A percentile compares a stretch with the other conserved stretches of the same genome.
These are phyloP conservation scores for Alloplasta piceator DNA, from an alignment of 2,888 invertebrate species.

Conservation along the genomic window DNA sequence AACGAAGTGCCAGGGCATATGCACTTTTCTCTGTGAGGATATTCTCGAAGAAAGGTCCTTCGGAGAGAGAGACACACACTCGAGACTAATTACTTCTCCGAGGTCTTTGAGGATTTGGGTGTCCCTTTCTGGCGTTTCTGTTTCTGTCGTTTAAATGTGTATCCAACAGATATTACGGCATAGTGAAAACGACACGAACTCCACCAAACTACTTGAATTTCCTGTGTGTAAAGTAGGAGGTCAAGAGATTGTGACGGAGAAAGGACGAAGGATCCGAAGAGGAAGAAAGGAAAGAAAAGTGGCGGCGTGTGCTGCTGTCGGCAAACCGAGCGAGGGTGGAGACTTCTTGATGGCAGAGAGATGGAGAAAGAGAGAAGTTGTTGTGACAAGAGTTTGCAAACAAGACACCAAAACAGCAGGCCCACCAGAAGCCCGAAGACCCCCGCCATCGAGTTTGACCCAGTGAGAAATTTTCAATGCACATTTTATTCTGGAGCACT, in stretches of 20 bases:
- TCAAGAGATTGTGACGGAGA: slow-evolving; percentile 15
- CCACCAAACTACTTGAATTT: slow-evolving; percentile 55
- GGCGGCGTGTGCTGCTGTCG: slow-evolving; percentile 56
- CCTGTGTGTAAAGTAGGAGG: slow-evolving; percentile 15
- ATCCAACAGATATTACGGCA: slow-evolving; percentile 26
- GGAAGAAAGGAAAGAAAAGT: slow-evolving; percentile 64
- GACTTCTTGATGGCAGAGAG: slow-evolving; percentile 47
- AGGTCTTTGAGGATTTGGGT: slow-evolving; percentile 18
- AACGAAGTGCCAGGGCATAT: slow-evolving; percentile 25
- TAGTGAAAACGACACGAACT: slow-evolving; percentile 48
- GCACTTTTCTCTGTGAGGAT: neutral
- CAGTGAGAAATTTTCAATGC: slow-evolving; percentile 17
- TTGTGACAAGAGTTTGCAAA: slow-evolving; percentile 80
- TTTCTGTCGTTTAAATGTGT: neutral
- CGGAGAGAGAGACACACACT: slow-evolving; percentile 34
- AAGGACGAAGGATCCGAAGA: slow-evolving; percentile 23
- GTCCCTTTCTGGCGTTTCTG: slow-evolving; percentile 11
- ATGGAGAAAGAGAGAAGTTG: slow-evolving; percentile 67
- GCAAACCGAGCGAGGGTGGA: slow-evolving; percentile 57
- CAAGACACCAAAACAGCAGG: slow-evolving; percentile 69
- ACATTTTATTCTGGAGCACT: slow-evolving; percentile 30
- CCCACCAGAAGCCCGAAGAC: slow-evolving; percentile 18
- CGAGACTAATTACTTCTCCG: slow-evolving; percentile 62
- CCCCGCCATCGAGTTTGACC: neutral
- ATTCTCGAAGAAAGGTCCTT: slow-evolving; percentile 40